Conservation (phyloP, 2,888 invertebrate genomes). For the Rhagonycha lutea region DNA sequence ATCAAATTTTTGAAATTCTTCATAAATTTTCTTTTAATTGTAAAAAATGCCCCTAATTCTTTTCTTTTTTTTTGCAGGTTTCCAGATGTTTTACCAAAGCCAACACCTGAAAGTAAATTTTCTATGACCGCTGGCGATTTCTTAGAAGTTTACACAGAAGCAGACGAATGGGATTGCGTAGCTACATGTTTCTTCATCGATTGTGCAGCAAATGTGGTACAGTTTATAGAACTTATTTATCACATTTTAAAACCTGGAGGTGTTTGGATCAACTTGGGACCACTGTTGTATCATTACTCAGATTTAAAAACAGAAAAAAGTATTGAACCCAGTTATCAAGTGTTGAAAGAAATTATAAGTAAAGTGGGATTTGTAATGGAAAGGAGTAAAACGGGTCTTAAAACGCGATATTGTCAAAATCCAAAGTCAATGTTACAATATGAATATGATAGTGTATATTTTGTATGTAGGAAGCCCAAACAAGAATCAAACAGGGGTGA, state of each 20-base stretch:
- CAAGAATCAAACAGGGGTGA: background rate
- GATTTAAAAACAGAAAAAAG: constrained; percentile 86
- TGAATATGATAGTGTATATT: constrained; percentile 89
- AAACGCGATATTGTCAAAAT: constrained; percentile 91
- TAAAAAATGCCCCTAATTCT: too few species aligned
- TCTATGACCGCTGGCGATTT: constrained; percentile 98
- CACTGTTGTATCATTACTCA: constrained; percentile 88
- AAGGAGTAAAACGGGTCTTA: constrained; percentile 78
- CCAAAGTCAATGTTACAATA: constrained; percentile 90
- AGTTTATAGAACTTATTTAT: constrained; percentile 92
- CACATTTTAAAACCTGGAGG: constrained; percentile 88
- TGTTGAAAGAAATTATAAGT: constrained; percentile 69
- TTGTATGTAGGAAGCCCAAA: constrained; percentile 84
- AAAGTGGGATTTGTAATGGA: constrained; percentile 82
- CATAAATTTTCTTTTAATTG: too few species aligned
- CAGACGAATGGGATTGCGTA: constrained; percentile 85
- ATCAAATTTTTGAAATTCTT: too few species aligned
- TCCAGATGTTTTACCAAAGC: constrained; percentile 85
- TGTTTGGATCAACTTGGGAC: constrained; percentile 88
- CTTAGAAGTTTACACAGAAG: constrained; percentile 79
- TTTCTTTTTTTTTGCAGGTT: constrained; percentile 58
- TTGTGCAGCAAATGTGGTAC: constrained; percentile 94
- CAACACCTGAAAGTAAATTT: constrained; percentile 70
- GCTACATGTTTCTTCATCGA: constrained; percentile 98
- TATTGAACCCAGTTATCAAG: constrained; percentile 88